Evolutionary conservation across 2,113 vertebrate genomes (phyloP).

Genomic region (Enhydra lutris): DNA sequence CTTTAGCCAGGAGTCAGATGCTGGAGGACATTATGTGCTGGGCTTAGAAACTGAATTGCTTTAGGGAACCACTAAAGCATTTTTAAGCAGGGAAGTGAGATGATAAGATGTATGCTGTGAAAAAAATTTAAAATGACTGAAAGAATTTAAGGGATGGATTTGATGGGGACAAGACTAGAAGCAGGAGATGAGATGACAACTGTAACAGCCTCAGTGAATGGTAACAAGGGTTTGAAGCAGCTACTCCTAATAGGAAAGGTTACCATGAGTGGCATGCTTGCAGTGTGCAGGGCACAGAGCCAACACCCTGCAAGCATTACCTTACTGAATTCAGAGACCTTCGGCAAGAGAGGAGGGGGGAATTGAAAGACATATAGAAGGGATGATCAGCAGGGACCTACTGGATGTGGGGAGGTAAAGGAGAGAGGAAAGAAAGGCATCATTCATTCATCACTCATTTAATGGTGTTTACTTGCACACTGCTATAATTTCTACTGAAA

Average conservation of each 20-base stretch:
- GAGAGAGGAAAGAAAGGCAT: background rate
- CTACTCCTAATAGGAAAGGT: background rate
- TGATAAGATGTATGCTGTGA: background rate
- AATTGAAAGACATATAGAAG: background rate
- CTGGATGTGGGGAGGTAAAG: background rate
- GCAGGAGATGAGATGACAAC: background rate
- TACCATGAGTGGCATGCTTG: too few relatives aligned
- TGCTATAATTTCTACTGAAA: background rate
- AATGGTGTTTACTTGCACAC: background rate
- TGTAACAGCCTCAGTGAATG: background rate
- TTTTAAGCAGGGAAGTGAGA: background rate
- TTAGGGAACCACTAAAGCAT: background rate
- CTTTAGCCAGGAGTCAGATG: background rate
- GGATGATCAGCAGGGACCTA: background rate
- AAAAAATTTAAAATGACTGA: background rate
- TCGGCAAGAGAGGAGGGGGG: background rate
- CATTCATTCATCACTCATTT: background rate
- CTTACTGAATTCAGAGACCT: background rate
- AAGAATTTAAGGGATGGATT: background rate
- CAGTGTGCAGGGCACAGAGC: background rate
- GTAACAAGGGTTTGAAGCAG: background rate
- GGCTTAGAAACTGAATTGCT: background rate
- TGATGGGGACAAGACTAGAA: background rate
- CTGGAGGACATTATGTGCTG: background rate
- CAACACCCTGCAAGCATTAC: background rate